phyloP scores from a whole-genome alignment of 2,888 invertebrate species.

The Campoplex nolae region DNA sequence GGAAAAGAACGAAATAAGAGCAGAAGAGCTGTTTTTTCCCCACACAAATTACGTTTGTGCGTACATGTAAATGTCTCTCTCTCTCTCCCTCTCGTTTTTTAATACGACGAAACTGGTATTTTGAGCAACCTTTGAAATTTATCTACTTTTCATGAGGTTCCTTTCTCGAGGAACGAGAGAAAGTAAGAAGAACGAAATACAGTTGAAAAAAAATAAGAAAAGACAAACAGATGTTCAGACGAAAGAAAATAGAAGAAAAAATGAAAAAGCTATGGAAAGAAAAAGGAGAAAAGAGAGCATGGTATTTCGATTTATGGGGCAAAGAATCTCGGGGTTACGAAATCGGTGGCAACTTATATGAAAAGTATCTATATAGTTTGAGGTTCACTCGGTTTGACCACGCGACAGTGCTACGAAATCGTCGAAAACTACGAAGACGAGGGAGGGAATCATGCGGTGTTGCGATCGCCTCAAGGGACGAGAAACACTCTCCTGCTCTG shows the following conservation, averaged over 20 bases:
- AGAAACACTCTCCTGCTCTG: background rate
- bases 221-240: background rate
- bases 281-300: background rate
- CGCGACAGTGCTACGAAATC: conserved; percentile 46
- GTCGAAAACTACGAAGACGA: conserved; percentile 19
- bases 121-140: conserved; percentile 18
- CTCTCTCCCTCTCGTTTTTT: background rate
- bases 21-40: background rate
- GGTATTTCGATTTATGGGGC: conserved; percentile 50
- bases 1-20: background rate
- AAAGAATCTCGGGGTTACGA: conserved; percentile 51
- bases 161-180: conserved; percentile 13
- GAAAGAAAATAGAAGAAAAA: background rate
- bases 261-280: background rate
- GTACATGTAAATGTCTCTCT: conserved; percentile 22
- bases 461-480: background rate
- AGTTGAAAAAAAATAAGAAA: background rate
- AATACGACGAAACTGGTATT: conserved; percentile 50
- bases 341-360: conserved; percentile 39
- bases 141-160: background rate
- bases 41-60: conserved; percentile 15
- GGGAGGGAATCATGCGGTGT: conserved; percentile 9
- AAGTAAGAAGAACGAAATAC: background rate
- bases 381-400: conserved; percentile 61
- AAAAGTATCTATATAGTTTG: conserved; percentile 29